Base-by-base conservation (phyloP, 2,113 vertebrate species). In the Hypanus sabinus region DNA sequence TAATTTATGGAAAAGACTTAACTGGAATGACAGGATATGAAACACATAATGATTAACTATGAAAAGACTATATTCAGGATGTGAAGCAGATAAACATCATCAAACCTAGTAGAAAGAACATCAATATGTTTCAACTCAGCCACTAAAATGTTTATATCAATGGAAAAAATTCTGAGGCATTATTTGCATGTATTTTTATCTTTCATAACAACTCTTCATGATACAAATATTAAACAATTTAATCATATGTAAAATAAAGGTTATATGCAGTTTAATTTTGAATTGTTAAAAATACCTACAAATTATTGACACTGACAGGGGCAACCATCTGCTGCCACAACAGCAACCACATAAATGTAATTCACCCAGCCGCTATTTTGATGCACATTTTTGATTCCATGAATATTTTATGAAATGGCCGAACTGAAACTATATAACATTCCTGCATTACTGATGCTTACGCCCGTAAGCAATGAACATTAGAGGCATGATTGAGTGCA, bases 371-470 rank as follows among this genome's bases (percentile, higher is more conserved):
- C 97, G 96, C 96, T 98, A 97, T 98, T 99, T 98, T 98, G 98
- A 98, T 98, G 98, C 97, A 97, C 97, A 97, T 98, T 98, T 98
- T 98, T 98, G 97, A 97, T 97, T 95, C 95, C 96, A 98, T 99
- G 96, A 98, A 99, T 99, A 98, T 98, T 99, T 98, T 96, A 99
- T 99, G 98, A 98, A 98, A 98, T 98, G 97, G 97, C 96, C 97
- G 98, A 99, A 98, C 97, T 97, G 97, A 98, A 98, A 97, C 98
- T 97, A 98, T 98, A 98, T 98, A 99, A 98, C 98, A 98, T 97
- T 98, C 97, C 96, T 97, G 98, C 97, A 98, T 98, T 98, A 98
- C 97, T 97, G 97, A 98, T 98, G 97, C 97, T 96, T 97, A 97
- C 97, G 97, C 98, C 97, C 97, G 96, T 98, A 97, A 99, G 98